Base-by-base conservation (phyloP, 2,797 vertebrate genomes). In the Propithecus deckenii region DNA sequence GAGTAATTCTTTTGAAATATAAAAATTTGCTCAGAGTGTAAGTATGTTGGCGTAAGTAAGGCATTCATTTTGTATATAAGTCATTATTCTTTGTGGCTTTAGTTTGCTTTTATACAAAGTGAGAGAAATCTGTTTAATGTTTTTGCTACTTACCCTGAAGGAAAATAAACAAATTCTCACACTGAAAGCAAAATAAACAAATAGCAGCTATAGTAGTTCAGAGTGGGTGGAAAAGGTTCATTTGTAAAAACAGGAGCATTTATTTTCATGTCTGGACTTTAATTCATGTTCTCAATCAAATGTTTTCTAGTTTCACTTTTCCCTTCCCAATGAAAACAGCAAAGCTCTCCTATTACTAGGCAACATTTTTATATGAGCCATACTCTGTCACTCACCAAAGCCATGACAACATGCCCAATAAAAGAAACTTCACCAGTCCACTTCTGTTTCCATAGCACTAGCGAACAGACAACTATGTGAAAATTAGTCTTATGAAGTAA, bases 101-200 rank as follows among this genome's bases (percentile, higher is more conserved):
- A 23, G 13, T 63, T 81, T 86, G 48, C 65, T 92, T 72, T 71
- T 63, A 75, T 87, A n/a, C 35, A 90, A 65, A 87, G 67, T 41
- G 46, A 93, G 63, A 80, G 22, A 67, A 90, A 84, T 74, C 11
- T 25, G 17, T 89, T 78, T 83, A 30, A 43, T 23, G 52, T 61
- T 87, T 94, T 95, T 65, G 15, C 63, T 65, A 35, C 43, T 72
- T 17, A 61, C 22, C 55, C 50, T n/a, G 15, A 84, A 52, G 41
- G 80, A 90, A 95, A 90, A 72, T 83, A 94, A 95, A 43, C 30
- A 86, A 85, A 75, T 35, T 52, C 18, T 72, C 20, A 67, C 30
- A 30, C 48, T 35, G 23, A 86, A 90, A 85, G 46, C 80, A 89
- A 96, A 89, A 65, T 71, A 92, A 92, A 57, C 25, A 72, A 90